Percentiles rank a stretch among this genome's conserved stretches.
phyloP scores from a whole-genome alignment of 1,140 invertebrate species.

The Pogonomyrmex californicus region DNA sequence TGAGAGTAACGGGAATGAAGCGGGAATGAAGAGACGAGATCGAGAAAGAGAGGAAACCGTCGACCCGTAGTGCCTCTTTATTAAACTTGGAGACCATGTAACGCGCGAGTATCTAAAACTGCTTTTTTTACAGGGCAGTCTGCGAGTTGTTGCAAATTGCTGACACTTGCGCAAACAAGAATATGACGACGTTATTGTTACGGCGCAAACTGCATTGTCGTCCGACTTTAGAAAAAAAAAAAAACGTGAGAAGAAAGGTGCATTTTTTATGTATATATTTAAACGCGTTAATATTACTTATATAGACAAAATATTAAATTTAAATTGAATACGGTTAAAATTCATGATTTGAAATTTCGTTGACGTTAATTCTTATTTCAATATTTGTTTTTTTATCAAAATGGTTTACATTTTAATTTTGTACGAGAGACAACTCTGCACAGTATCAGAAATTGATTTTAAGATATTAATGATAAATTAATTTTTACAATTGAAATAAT shows the following conservation, averaged over 20 bases:
- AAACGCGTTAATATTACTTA: not conserved
- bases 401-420: not conserved
- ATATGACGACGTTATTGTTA: slow-evolving; percentile 46
- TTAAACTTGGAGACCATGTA: slow-evolving; percentile 19
- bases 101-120: slow-evolving; percentile 15
- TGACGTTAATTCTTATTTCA: slow-evolving; percentile 15
- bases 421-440: not conserved
- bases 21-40: not conserved
- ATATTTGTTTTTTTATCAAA: not conserved
- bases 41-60: not conserved
- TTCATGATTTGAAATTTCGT: not conserved
- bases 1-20: not conserved
- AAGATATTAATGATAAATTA: not conserved
- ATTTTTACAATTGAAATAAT: not conserved
- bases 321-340: not conserved
- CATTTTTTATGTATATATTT: not conserved
- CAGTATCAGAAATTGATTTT: not conserved
- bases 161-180: slow-evolving; percentile 21
- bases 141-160: slow-evolving; percentile 19
- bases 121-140: not conserved
- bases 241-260: not conserved
- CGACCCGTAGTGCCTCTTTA: not conserved
- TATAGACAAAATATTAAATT: slow-evolving; percentile 10
- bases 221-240: slow-evolving; percentile 5
- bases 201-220: slow-evolving; percentile 3